Evolutionary conservation across 2,797 vertebrate genomes (phyloP).

Genomic region (Catharus ustulatus): DNA sequence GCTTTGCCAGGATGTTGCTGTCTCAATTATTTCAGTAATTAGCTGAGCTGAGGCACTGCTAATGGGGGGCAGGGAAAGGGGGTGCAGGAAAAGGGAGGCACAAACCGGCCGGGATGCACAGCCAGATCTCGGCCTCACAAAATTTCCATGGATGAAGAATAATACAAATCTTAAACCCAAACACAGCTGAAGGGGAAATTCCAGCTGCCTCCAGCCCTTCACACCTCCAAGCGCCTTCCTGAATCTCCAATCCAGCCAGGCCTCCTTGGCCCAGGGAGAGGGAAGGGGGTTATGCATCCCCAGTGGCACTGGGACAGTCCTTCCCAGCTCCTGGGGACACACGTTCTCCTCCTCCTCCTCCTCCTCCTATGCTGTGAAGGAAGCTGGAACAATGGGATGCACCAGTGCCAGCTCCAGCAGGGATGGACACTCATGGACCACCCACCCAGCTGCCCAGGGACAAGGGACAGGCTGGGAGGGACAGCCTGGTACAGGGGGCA

Average conservation of each 20-base stretch:
- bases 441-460: not conserved
- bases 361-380: not conserved
- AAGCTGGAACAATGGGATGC: conserved; percentile 32
- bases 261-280: not conserved
- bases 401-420: not conserved
- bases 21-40: not conserved
- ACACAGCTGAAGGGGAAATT: conserved; percentile 11
- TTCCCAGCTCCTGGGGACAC: not conserved
- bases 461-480: not conserved
- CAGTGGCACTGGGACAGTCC: not conserved
- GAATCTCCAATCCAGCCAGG: not conserved
- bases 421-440: not conserved
- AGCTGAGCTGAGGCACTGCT: not conserved
- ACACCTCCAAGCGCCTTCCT: not conserved
- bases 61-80: not conserved
- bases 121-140: fast-evolving
- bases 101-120: fast-evolving
- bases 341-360: not conserved
- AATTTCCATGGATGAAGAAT: not conserved
- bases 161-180: not conserved
- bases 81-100: not conserved
- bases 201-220: not conserved
- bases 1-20: not conserved
- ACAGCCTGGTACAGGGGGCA: not conserved
- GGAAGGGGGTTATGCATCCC: not conserved